Percentiles rank a stretch among this genome's conserved stretches.
Conservation (phyloP, 2,113 vertebrate genomes). For the Hoplias malabaricus region DNA sequence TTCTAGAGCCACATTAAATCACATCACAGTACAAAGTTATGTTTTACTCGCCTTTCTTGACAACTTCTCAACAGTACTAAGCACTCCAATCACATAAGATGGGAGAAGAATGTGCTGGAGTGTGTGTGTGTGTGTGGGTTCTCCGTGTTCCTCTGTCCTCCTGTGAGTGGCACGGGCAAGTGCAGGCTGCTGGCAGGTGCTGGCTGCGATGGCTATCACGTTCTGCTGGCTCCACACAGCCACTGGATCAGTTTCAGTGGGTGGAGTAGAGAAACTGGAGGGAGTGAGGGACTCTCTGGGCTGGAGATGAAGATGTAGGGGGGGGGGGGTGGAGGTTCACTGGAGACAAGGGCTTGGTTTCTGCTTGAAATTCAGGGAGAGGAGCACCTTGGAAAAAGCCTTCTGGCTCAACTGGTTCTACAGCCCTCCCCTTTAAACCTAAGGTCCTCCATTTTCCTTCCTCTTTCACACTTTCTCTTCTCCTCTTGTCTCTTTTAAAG, state of each 20-base stretch:
- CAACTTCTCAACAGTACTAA: background rate
- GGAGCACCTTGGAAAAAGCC: slow-evolving; percentile 27
- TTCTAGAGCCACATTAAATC: too few relatives aligned
- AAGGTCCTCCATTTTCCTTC: background rate
- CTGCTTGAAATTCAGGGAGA: background rate
- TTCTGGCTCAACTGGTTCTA: slow-evolving; percentile 46
- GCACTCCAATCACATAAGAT: too few relatives aligned
- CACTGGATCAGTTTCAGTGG: slow-evolving; percentile 51
- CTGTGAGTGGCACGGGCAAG: slow-evolving; percentile 55
- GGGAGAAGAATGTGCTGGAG: background rate
- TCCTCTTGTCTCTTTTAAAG: too few relatives aligned
- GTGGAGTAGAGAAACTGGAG: background rate
- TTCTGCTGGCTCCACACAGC: slow-evolving; percentile 44
- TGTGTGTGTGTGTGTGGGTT: background rate
- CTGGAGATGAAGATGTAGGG: background rate
- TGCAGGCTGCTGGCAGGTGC: slow-evolving; percentile 40
- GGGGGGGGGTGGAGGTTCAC: background rate
- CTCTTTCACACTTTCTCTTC: background rate
- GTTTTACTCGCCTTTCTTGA: background rate
- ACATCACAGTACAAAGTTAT: too few relatives aligned
- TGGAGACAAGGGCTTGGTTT: slow-evolving; percentile 11
- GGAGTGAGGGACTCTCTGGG: background rate
- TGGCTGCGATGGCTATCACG: slow-evolving; percentile 41
- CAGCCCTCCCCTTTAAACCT: slow-evolving; percentile 1
- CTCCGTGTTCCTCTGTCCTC: slow-evolving; percentile 33